Percentiles rank a stretch among this genome's conserved stretches.
phyloP scores from a whole-genome alignment of 1,140 invertebrate genomes.

The Polyergus mexicanus region DNA sequence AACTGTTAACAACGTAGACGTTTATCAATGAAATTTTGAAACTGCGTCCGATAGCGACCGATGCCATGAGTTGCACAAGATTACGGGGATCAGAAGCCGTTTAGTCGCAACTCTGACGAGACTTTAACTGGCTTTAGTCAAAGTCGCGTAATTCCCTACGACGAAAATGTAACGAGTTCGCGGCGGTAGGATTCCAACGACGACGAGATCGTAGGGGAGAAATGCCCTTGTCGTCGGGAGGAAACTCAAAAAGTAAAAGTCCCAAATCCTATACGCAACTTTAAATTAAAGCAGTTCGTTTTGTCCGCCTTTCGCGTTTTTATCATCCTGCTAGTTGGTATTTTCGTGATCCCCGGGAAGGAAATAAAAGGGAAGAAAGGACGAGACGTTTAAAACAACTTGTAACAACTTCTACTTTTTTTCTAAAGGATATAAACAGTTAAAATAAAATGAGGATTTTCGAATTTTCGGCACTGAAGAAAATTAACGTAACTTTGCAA shows the following conservation, averaged over 20 bases:
- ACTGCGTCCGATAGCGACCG: slow-evolving; percentile 53
- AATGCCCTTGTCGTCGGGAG: slow-evolving; percentile 28
- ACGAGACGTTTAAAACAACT: slow-evolving; percentile 6
- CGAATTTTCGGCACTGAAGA: neutral
- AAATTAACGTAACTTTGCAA: neutral
- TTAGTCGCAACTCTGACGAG: slow-evolving; percentile 73
- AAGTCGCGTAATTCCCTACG: slow-evolving; percentile 72
- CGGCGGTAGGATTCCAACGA: slow-evolving; percentile 64
- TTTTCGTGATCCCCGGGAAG: slow-evolving; percentile 34
- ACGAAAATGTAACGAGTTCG: slow-evolving; percentile 76
- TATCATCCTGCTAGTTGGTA: slow-evolving; percentile 58
- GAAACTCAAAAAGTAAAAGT: slow-evolving; percentile 74
- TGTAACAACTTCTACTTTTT: slow-evolving; percentile 24
- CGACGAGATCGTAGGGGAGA: slow-evolving; percentile 16
- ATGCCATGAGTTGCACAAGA: slow-evolving; percentile 70
- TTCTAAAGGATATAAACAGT: neutral
- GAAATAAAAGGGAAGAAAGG: neutral
- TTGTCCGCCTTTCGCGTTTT: slow-evolving; percentile 64
- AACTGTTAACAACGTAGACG: slow-evolving; percentile 54
- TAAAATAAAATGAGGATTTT: slow-evolving; percentile 25
- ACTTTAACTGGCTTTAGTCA: slow-evolving; percentile 76
- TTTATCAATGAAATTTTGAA: slow-evolving; percentile 76
- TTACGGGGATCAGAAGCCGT: slow-evolving; percentile 73
- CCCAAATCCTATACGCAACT: slow-evolving; percentile 76
- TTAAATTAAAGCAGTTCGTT: slow-evolving; percentile 79